Conservation (phyloP, 2,888 invertebrate genomes). For the Yponomeuta malinellus region DNA sequence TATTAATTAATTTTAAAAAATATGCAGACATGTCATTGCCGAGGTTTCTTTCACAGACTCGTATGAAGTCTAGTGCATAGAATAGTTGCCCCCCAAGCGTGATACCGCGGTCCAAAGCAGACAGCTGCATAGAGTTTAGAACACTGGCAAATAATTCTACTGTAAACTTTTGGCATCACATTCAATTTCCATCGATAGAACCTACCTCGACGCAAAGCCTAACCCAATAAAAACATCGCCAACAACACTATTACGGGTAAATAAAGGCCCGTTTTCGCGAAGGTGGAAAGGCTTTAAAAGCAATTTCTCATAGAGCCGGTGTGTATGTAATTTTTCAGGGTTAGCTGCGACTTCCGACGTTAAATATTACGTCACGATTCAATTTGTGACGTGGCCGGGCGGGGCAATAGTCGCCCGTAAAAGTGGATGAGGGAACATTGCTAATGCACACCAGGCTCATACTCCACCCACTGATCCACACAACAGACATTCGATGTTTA, state of each 20-base stretch:
- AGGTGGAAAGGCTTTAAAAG: background rate
- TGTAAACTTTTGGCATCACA: background rate
- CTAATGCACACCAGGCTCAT: too few species aligned
- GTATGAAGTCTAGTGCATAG: too few species aligned
- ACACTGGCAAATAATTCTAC: too few species aligned
- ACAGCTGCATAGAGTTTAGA: too few species aligned
- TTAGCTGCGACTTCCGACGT: constrained; percentile 24
- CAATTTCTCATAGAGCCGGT: background rate
- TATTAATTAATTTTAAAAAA: too few species aligned
- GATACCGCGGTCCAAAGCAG: too few species aligned
- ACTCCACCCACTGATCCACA: too few species aligned
- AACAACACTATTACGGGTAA: background rate
- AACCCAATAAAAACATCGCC: background rate
- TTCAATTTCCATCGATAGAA: background rate
- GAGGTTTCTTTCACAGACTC: too few species aligned
- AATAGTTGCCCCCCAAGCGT: too few species aligned
- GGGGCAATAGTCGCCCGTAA: background rate
- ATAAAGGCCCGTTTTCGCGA: constrained; percentile 1
- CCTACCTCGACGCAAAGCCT: background rate
- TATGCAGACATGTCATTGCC: too few species aligned
- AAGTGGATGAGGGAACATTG: background rate
- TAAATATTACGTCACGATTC: constrained; percentile 46
- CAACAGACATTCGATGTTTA: too few species aligned
- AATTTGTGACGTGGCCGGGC: constrained; percentile 35
- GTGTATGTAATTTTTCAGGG: constrained; percentile 8